Percentiles rank a stretch among this genome's conserved stretches.
Conservation (phyloP, 92 coral and sea anemone species). For the Galaxea fascicularis region DNA sequence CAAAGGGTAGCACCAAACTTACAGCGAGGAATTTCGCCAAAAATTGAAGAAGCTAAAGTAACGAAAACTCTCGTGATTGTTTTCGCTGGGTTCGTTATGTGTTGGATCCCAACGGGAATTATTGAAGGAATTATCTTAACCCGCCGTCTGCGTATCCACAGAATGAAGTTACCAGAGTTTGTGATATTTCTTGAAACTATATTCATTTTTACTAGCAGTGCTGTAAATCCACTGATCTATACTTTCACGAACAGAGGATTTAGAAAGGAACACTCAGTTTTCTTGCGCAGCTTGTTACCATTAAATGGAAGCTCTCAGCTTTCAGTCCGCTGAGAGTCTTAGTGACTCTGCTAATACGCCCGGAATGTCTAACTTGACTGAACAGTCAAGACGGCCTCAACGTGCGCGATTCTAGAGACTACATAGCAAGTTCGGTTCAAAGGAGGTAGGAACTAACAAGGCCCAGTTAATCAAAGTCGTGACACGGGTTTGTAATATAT, state of each 20-base stretch:
- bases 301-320: neutral
- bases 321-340: too few species aligned
- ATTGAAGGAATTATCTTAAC: neutral
- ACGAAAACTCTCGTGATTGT: neutral
- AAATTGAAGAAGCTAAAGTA: slow-evolving; percentile 12
- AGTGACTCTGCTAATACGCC: too few species aligned
- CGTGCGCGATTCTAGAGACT: too few species aligned
- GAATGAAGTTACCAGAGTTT: neutral
- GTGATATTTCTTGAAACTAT: neutral
- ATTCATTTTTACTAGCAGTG: neutral
- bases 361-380: too few species aligned
- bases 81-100: neutral
- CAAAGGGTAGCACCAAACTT: neutral
- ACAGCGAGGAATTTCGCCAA: neutral
- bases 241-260: neutral
- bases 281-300: neutral
- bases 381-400: too few species aligned
- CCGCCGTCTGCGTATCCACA: neutral
- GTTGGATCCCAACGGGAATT: slow-evolving; percentile 3
- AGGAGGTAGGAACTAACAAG: too few species aligned
- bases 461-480: too few species aligned
- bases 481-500: too few species aligned
- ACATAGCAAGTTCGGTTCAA: too few species aligned
- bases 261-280: neutral
- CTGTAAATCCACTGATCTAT: slow-evolving; percentile 1